A percentile compares a stretch with the other conserved stretches of the same genome.
Evolutionary conservation across 2,888 invertebrate genomes (phyloP).

Genomic region (Clusia tigrina): DNA sequence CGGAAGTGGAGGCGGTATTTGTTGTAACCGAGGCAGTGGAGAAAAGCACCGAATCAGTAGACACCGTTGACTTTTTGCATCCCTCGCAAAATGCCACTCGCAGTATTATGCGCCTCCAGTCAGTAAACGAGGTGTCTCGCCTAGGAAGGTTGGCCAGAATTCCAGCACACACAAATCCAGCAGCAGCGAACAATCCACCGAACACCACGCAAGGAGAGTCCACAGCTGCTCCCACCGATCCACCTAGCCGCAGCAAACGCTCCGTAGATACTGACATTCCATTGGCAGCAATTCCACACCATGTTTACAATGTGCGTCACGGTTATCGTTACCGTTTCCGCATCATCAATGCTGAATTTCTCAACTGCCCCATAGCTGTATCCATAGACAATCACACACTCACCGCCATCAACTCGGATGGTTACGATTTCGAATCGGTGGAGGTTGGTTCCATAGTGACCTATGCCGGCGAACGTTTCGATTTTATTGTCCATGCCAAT

Average conservation of each 20-base stretch:
- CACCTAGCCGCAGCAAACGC: background rate
- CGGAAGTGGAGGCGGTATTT: too few species aligned
- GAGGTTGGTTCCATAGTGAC: conserved; percentile 76
- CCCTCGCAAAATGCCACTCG: background rate
- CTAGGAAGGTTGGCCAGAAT: conserved; percentile 28
- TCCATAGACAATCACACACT: conserved; percentile 85
- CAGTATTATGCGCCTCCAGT: conserved; percentile 14
- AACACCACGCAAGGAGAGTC: background rate
- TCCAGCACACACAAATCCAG: background rate
- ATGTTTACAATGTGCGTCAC: conserved; percentile 57
- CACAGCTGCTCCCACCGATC: background rate
- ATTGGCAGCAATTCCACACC: conserved; percentile 53
- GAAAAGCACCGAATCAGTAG: background rate
- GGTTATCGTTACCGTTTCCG: conserved; percentile 81
- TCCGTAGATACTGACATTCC: conserved; percentile 30
- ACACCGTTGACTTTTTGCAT: conserved; percentile 22
- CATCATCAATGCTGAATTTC: conserved; percentile 83
- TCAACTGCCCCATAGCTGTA: conserved; percentile 86
- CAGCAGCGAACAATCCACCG: background rate
- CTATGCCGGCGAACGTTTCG: conserved; percentile 89
- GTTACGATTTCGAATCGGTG: conserved; percentile 77
- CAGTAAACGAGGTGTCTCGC: conserved; percentile 36
- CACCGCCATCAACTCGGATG: conserved; percentile 80
- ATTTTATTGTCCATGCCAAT: conserved; percentile 80
- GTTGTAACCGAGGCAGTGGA: background rate